Evolutionary conservation across 1,140 invertebrate genomes (phyloP), one percentile per base, ranked within the genome.

Genomic region (Mamestra configurata): DNA sequence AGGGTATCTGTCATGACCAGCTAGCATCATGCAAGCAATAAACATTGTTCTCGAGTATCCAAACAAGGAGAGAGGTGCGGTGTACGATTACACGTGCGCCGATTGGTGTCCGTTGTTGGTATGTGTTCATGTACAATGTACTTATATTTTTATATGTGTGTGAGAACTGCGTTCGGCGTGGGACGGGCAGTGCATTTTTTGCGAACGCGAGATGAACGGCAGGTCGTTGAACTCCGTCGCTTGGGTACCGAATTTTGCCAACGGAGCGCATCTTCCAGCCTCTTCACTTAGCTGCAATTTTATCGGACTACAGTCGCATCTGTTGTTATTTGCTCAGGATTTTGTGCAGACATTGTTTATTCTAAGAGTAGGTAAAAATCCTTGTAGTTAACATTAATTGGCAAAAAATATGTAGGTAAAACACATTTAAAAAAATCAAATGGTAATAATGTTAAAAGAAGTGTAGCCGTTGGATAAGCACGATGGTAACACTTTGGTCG

Each of bases 121-220:
- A 70, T 85, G 84, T 86, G 82, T 88, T 84, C 81, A 79, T 84
- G 71, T 82, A 77, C 77, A 72, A 82, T 82, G 79, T 81, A 82
- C 77, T 75, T 72, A 81, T 78, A 83, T 83, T 79, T 89, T 68
- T 86, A 72, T 79, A 77, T 85, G 78, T 91, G 92, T 92, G 89
- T 89, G 92, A 86, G 89, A 84, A 85, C 82, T 91, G 89, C 88
- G 88, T 90, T 91, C 88, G 87, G 86, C 89, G 92, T 92, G 92
- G 92, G 92, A 91, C 88, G 92, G 87, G 81, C 92, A 91, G 86
- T 94, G 91, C 92, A 94, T 95, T 95, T 95, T 95, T 95, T 95
- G 92, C 91, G 88, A 87, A 82, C 87, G 84, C 72, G 87, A 93
- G 91, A 95, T 91, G 90, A 92, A 90, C 90, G 89, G 82, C 82